Base-by-base conservation (phyloP, 2,113 vertebrate genomes). In the Grammomys dolichurus region DNA sequence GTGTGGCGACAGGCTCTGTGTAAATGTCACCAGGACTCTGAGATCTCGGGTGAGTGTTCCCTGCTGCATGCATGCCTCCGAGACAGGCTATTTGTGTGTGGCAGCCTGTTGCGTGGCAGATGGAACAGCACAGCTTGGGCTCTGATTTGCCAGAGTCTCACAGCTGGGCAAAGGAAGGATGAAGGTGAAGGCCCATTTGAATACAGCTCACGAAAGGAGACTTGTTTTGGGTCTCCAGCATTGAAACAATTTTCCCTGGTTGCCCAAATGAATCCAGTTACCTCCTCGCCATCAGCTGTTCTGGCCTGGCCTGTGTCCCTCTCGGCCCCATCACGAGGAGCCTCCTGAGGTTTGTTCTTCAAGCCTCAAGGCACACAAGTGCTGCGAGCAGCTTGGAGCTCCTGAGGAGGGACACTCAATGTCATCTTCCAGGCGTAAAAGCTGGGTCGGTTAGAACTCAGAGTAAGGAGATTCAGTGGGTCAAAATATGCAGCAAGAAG, bases 221-320 rank as follows among this genome's bases (percentile, higher is more conserved):
- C 28, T 0, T 60, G 69, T 73, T 86, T 69, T 84, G 43, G 56
- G 28, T 73, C 63, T 63, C 73, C 33, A 84, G 65, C 7, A 31
- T 51, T 54, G 87, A 70, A 77, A 40, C 58, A 89, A 65, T 5
- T 87, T 78, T 63, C 36, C 81, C 73, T 40, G 1, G 40, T 51
- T 78, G 82, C n/a, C 89, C 46, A 33, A 87, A 70, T 69, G n/a
- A 89, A 70, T 63, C 78, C 43, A 33, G 14, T 4, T 8, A 31
- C 13, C 77, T 91, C 48, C 4, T 69, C 94, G 48, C 72, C 82
- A 91, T 28, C 60, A 93, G 94, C 82, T 96, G 82, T 26, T 91
- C 60, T 69, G 22, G 46, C 56, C 65, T 73, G 54, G 54, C 31
- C n/a, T 24, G 11, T 8, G 51, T 33, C 26, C 60, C 36, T 84